Base-by-base conservation (phyloP, 2,888 invertebrate species). In the Andrena marginata region DNA sequence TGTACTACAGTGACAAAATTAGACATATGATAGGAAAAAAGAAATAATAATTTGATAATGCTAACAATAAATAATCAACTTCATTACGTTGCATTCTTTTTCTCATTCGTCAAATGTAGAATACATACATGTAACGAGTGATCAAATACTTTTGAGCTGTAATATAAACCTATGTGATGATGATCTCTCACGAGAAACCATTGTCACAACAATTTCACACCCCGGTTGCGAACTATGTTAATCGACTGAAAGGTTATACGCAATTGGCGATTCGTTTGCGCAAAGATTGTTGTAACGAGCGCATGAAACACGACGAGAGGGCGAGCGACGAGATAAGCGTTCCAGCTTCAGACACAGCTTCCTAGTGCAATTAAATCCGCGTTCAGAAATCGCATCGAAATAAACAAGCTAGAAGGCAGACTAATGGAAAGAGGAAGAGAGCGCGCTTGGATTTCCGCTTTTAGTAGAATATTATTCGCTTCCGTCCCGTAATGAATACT, bases 401-500 rank as follows among this genome's bases (percentile, higher is more conserved):
- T 74, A 77, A 77, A 73, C 77, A 77, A 73, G 35, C 64, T 63
- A 20, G 35, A 33, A 65, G 77, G 42, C 49, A 10, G 59, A 60
- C 35, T 73, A 73, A 77, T 77, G 77, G 65, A 73, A 73, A 73
- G 77, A 48, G 77, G 73, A 73, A 64, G 65, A 49, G 29, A 75
- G 31, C 56, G 33, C 31, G 42, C 62, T 75, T 78, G 75, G 77
- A 75, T 78, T 67, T 78, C 75, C 42, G 51, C 71, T 68, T 78
- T 68, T 68, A 74, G 65, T 77, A 67, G 75, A 75, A 78, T 75
- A 79, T 75, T 78, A 78, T 75, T 78, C 75, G 62, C 77, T 42
- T 63, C 67, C 62, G 60, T 42, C 29, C 42, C 48, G 69, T 42
- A 79, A 70, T 79, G 68, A 76, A 79, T 76, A 67, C 62, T 64